Base-by-base conservation (phyloP, 1,140 invertebrate genomes). In the Cydia strobilella region DNA sequence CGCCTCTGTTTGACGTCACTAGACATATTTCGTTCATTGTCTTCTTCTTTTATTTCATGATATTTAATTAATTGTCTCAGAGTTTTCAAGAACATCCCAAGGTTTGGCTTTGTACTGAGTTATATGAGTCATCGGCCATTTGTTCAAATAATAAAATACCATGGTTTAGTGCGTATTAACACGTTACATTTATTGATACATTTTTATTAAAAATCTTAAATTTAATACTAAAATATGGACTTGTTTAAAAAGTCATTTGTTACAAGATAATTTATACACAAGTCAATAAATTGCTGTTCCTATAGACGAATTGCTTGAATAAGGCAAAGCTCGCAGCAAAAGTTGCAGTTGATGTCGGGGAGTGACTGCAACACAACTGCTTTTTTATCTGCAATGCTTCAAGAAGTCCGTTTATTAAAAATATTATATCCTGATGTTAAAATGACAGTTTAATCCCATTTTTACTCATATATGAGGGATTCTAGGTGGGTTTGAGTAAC, bases 161-260 rank as follows among this genome's bases (percentile, higher is more conserved):
- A 25, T 62, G 62, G 72, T 45, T 79, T 88, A 88, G 86, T 90
- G 87, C 77, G 75, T 83, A 88, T 89, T 89, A 89, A 90, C 86
- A 90, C 86, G 86, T 83, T 87, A 87, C 83, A 86, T 90, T 85
- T 83, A 85, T 82, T 84, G 81, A 87, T 91, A 90, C 84, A 91
- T 82, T 82, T 82, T 77, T 83, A 80, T 86, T 42, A 85, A 83
- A 59, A 85, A 83, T 83, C 78, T 45, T 72, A 51, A 13, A 31
- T 80, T 86, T 82, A 79, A 45, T 73, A 59, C 59, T 59, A 73
- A 72, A 74, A 80, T 77, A 79, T 79, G 77, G 76, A 77, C 81
- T 79, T 79, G 77, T 80, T 79, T 72, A 74, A 62, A 75, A 76
- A 79, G 80, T 80, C 69, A 75, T 74, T 77, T 78, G 84, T 88